These are phyloP conservation scores for Xanthorhoe designata DNA, from an alignment of 2,888 invertebrate species.

Conservation along the genomic window DNA sequence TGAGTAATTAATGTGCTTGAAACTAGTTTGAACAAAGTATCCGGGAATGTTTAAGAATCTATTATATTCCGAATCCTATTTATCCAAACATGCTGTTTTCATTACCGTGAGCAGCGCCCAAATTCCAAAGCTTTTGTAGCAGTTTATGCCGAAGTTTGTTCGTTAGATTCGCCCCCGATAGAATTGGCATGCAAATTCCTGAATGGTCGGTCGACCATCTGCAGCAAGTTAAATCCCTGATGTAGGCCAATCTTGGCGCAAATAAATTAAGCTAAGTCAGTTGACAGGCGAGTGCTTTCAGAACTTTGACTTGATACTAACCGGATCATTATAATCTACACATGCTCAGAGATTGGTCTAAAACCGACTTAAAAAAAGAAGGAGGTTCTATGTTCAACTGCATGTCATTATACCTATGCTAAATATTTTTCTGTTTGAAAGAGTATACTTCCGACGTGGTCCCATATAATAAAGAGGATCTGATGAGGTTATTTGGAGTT, in stretches of 20 bases:
- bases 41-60: neutral
- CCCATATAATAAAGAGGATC: no score
- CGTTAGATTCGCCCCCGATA: slow-evolving; percentile 61
- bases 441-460: no score
- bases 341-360: no score
- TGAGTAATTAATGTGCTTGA: no score
- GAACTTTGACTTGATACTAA: neutral
- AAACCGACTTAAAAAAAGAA: no score
- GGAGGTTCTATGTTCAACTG: no score
- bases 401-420: no score
- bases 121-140: slow-evolving; percentile 44
- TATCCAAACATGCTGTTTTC: neutral
- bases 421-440: no score
- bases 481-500: no score
- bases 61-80: neutral
- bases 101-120: slow-evolving; percentile 26
- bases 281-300: slow-evolving; percentile 6
- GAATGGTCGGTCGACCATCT: slow-evolving; percentile 61
- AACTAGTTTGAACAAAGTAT: neutral
- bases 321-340: neutral
- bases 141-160: slow-evolving; percentile 63
- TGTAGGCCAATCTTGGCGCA: slow-evolving; percentile 58
- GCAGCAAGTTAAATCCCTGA: slow-evolving; percentile 63
- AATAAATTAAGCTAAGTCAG: slow-evolving; percentile 52
- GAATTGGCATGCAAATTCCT: slow-evolving; percentile 73